phyloP scores from a whole-genome alignment of 2,797 vertebrate species.

The Enteromius treurensis region DNA sequence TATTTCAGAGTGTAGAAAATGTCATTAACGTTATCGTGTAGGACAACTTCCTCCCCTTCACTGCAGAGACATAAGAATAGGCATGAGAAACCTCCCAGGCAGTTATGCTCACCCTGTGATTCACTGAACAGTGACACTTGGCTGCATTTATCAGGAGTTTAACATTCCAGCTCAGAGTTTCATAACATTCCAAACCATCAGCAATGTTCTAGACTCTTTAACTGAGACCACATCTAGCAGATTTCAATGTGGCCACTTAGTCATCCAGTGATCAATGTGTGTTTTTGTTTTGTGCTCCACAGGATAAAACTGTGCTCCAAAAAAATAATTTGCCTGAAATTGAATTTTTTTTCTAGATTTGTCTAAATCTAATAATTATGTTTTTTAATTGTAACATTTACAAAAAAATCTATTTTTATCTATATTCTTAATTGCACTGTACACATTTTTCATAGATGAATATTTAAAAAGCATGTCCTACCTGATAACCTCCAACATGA shows the following conservation, averaged over 20 bases:
- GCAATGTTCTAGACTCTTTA: conserved; percentile 9
- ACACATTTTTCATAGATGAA: background rate
- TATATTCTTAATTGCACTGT: background rate
- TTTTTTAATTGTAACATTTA: background rate
- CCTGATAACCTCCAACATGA: conserved; percentile 84
- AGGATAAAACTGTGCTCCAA: background rate
- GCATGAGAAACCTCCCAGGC: conserved; percentile 42
- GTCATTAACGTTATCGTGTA: conserved; percentile 84
- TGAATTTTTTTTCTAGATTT: background rate
- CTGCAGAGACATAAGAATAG: conserved; percentile 71
- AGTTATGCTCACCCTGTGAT: background rate
- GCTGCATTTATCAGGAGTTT: conserved; percentile 19
- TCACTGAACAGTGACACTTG: conserved; percentile 26
- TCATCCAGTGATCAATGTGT: background rate
- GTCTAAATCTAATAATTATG: background rate
- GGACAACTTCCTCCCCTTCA: conserved; percentile 88
- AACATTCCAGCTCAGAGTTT: conserved; percentile 32
- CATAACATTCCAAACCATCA: background rate
- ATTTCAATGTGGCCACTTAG: conserved; percentile 4
- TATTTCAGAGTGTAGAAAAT: conserved; percentile 89
- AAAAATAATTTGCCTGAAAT: background rate
- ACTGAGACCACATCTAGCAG: background rate
- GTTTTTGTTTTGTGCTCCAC: background rate
- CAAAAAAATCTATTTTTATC: background rate
- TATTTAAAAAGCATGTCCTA: conserved; percentile 57